A percentile compares a stretch with the other conserved stretches of the same genome.
Conservation (phyloP, 2,888 invertebrate genomes). For the Epiblema foenella region DNA sequence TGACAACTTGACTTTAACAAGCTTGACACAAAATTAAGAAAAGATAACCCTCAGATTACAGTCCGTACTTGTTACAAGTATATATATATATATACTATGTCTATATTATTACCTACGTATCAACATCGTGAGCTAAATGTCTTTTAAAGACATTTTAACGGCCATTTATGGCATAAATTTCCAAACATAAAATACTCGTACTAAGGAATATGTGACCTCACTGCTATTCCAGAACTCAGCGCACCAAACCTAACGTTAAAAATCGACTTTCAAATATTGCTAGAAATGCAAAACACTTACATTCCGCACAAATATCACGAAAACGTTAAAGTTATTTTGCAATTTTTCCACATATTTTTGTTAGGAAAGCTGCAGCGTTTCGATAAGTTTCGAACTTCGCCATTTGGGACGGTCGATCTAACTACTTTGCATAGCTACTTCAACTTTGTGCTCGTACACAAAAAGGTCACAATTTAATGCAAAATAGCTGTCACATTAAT, state of each 20-base stretch:
- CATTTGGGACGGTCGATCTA: conserved; percentile 50
- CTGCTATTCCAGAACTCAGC: conserved; percentile 1
- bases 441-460: conserved; percentile 5
- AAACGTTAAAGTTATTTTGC: conserved; percentile 42
- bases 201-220: neutral
- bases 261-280: conserved; percentile 21
- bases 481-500: neutral
- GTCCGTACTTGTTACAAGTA: too few species aligned
- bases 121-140: too few species aligned
- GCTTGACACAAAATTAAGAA: too few species aligned
- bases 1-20: too few species aligned
- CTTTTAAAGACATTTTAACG: too few species aligned
- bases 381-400: conserved; percentile 60
- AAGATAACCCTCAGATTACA: too few species aligned
- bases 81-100: too few species aligned
- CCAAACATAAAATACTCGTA: too few species aligned
- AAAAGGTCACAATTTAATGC: neutral
- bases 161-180: too few species aligned
- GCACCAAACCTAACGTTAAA: neutral
- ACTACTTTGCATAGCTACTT: conserved; percentile 32
- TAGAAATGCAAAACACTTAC: conserved; percentile 19
- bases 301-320: conserved; percentile 34
- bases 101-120: too few species aligned
- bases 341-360: conserved; percentile 45
- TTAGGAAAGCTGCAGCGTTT: conserved; percentile 44